Percentiles rank a stretch among this genome's conserved stretches.
phyloP scores from a whole-genome alignment of 2,888 invertebrate species.

The Thereva unica region DNA sequence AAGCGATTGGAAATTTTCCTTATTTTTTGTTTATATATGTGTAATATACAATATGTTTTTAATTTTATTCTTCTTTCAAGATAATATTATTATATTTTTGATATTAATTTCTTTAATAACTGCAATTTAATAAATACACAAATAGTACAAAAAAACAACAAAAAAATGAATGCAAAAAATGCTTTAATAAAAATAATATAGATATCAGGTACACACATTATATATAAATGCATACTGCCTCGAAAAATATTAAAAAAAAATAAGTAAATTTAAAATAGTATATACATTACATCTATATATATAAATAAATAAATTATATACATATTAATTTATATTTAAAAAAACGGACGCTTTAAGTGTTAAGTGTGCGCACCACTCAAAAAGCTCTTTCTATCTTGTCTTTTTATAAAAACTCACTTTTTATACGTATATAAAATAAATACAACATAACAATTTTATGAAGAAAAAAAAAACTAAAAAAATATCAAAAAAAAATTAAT shows the following conservation, averaged over 20 bases:
- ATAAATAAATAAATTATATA: constrained; percentile 21
- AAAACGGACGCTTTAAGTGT: constrained; percentile 47
- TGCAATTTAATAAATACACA: background rate
- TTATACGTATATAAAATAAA: constrained; percentile 29
- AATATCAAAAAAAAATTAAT: constrained; percentile 8
- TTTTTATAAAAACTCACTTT: constrained; percentile 44
- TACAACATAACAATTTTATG: constrained; percentile 28
- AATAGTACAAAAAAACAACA: constrained; percentile 1
- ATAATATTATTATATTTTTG: too few relatives aligned
- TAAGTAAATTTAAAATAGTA: constrained; percentile 8
- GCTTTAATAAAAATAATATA: constrained; percentile 1
- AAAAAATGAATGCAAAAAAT: background rate
- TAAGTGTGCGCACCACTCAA: constrained; percentile 47
- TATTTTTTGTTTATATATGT: too few relatives aligned
- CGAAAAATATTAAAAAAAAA: constrained; percentile 1
- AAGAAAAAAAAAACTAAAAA: constrained; percentile 37
- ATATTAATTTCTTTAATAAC: too few relatives aligned
- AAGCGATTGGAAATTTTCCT: too few relatives aligned
- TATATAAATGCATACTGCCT: constrained; percentile 3
- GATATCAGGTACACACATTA: background rate
- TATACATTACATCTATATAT: constrained; percentile 15
- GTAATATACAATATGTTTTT: too few relatives aligned
- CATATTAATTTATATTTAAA: constrained; percentile 5
- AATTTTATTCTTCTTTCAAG: too few relatives aligned
- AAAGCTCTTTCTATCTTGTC: constrained; percentile 44